Percentiles rank a stretch among this genome's conserved stretches.
phyloP scores from a whole-genome alignment of 1,140 invertebrate species.

The Forficula auricularia region DNA sequence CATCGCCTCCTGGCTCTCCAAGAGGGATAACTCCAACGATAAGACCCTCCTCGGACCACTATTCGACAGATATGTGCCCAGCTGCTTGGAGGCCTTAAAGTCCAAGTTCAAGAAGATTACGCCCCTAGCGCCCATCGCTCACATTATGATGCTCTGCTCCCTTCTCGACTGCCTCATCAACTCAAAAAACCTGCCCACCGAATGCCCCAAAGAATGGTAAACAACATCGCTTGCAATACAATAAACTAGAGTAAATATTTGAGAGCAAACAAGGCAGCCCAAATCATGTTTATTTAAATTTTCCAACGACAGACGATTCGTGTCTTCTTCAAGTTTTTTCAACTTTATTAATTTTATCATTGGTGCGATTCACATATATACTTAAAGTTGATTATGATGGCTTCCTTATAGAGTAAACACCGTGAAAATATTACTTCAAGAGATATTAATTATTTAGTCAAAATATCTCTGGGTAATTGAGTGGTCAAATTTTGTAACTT shows the following conservation, averaged over 20 bases:
- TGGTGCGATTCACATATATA: too few relatives aligned
- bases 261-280: background rate
- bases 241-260: background rate
- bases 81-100: conserved; percentile 57
- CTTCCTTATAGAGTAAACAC: too few relatives aligned
- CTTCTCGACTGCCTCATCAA: conserved; percentile 74
- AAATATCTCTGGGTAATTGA: too few relatives aligned
- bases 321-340: too few relatives aligned
- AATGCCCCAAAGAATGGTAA: conserved; percentile 76
- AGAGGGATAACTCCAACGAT: conserved; percentile 45
- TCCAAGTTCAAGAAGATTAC: conserved; percentile 78
- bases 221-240: background rate
- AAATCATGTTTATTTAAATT: too few relatives aligned
- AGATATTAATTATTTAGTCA: too few relatives aligned
- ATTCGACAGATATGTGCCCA: conserved; percentile 90
- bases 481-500: too few relatives aligned
- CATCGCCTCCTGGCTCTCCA: conserved; percentile 82
- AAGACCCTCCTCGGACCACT: conserved; percentile 67
- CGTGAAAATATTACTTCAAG: too few relatives aligned
- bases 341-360: too few relatives aligned
- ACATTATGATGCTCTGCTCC: conserved; percentile 78
- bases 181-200: conserved; percentile 57
- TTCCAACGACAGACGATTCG: too few relatives aligned
- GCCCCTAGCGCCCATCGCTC: conserved; percentile 75
- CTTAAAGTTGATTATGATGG: too few relatives aligned